These are phyloP conservation scores for Lepus europaeus DNA, from an alignment of 2,113 vertebrate genomes.

Conservation along the genomic window DNA sequence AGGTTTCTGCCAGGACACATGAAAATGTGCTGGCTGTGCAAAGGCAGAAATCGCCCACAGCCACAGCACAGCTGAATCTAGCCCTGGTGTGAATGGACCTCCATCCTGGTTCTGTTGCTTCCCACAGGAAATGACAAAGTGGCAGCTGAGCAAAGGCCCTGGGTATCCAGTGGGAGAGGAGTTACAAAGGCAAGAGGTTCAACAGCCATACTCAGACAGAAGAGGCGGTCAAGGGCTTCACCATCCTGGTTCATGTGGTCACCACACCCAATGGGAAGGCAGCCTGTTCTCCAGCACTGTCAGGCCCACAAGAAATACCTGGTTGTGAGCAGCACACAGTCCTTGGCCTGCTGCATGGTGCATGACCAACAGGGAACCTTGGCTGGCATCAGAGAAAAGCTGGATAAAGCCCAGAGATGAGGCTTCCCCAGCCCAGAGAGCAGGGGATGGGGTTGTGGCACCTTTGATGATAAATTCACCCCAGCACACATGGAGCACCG, in stretches of 20 bases:
- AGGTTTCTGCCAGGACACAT: neutral
- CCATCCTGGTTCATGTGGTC: neutral
- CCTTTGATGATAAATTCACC: neutral
- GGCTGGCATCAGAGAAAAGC: neutral
- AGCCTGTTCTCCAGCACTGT: neutral
- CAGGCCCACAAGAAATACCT: neutral
- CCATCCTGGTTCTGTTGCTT: neutral
- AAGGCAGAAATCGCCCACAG: neutral
- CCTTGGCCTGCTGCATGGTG: too few species aligned
- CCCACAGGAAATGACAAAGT: neutral
- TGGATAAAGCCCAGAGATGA: neutral
- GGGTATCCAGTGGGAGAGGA: neutral
- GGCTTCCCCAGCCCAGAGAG: neutral
- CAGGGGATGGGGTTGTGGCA: neutral
- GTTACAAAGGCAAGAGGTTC: neutral
- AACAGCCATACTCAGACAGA: neutral
- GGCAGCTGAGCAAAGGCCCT: neutral
- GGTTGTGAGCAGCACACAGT: neutral
- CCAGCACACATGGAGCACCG: neutral
- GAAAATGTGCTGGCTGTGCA: neutral
- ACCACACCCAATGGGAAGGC: neutral
- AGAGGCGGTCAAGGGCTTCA: neutral
- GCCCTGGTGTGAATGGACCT: neutral
- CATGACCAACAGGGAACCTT: neutral
- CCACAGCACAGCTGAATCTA: neutral